A percentile compares a stretch with the other conserved stretches of the same genome.
phyloP scores from a whole-genome alignment of 2,797 vertebrate species.

The Zalophus californianus region DNA sequence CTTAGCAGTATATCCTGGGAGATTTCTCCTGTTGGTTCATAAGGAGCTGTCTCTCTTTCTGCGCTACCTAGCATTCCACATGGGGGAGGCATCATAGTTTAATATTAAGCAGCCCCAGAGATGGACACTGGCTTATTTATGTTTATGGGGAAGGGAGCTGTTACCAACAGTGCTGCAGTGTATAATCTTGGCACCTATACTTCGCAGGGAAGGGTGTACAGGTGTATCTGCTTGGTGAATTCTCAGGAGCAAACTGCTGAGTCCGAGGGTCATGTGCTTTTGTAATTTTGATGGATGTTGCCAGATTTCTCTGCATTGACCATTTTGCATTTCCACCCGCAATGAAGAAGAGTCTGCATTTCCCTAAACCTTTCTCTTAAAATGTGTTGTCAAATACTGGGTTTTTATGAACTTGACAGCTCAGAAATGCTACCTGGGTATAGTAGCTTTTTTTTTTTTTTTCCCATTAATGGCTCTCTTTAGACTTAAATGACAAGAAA shows the following conservation, averaged over 20 bases:
- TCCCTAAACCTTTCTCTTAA: neutral
- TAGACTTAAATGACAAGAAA: neutral
- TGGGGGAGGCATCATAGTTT: too few species aligned
- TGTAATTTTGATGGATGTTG: neutral
- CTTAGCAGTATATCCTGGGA: neutral
- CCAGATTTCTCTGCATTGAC: neutral
- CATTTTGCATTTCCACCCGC: neutral
- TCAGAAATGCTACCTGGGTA: neutral
- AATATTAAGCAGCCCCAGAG: neutral
- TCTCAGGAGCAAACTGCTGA: neutral
- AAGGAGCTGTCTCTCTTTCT: neutral
- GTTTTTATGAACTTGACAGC: neutral
- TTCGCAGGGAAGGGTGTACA: fast-evolving
- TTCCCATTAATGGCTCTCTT: neutral
- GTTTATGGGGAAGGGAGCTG: neutral
- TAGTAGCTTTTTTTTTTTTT: neutral
- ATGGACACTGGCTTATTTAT: neutral
- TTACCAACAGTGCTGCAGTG: fast-evolving
- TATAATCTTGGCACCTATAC: neutral
- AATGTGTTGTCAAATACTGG: neutral
- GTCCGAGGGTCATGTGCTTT: neutral
- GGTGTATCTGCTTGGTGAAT: neutral
- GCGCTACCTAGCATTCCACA: fast-evolving
- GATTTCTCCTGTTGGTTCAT: neutral
- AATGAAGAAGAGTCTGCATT: too few species aligned